Conservation (phyloP, 2,113 vertebrate species). For the Hemiprocne comata region DNA sequence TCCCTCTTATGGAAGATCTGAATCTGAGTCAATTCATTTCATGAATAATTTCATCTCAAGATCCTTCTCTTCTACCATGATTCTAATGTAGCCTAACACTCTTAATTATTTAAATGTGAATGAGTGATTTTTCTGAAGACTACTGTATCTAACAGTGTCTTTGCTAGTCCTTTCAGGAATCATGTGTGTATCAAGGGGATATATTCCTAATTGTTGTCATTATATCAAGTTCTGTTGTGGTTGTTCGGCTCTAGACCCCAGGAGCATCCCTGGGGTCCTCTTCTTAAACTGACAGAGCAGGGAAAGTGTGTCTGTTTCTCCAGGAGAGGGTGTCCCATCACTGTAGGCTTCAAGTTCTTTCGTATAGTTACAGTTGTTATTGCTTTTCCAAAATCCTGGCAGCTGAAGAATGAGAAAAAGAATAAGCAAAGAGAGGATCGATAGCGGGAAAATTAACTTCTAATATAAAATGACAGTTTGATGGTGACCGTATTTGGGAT, state of each 20-base stretch:
- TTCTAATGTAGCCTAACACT: neutral
- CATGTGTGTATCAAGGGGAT: neutral
- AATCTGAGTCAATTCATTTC: neutral
- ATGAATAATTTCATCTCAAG: neutral
- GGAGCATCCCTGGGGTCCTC: neutral
- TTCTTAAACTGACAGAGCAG: neutral
- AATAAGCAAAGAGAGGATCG: slow-evolving; percentile 24
- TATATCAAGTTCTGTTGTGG: neutral
- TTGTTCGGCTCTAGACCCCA: neutral
- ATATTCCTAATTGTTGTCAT: neutral
- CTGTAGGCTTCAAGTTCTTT: neutral
- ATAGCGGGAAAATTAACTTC: slow-evolving; percentile 44
- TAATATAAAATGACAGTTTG: slow-evolving; percentile 56
- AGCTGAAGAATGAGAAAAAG: slow-evolving; percentile 20
- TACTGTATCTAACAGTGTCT: neutral
- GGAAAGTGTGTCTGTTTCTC: neutral
- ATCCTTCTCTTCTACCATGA: neutral
- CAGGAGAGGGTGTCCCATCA: slow-evolving; percentile 14
- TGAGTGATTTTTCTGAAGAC: neutral
- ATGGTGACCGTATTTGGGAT: neutral
- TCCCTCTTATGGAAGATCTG: neutral
- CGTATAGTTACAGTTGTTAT: neutral
- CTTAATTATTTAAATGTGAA: neutral
- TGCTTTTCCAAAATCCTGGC: neutral
- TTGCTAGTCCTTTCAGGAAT: neutral